Conservation (phyloP, 1,140 invertebrate genomes). For the Danaus plexippus region DNA sequence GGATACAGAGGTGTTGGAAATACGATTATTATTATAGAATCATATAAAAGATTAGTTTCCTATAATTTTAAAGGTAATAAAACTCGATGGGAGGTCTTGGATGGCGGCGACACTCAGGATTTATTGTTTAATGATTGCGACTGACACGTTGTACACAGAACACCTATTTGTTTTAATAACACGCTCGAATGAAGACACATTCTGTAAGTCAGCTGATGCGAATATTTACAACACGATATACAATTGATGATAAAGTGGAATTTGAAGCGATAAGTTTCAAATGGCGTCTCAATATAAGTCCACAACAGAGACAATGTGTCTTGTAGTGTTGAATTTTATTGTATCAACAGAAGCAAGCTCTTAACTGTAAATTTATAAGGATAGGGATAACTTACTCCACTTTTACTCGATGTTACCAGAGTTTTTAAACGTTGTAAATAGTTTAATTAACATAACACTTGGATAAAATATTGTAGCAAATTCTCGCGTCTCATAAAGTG, state of each 20-base stretch:
- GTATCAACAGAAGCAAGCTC: too few species aligned
- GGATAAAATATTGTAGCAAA: too few species aligned
- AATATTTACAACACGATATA: background rate
- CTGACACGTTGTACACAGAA: slow-evolving; percentile 25
- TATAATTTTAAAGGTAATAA: slow-evolving; percentile 19
- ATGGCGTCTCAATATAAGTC: too few species aligned
- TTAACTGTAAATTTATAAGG: too few species aligned
- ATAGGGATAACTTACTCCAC: too few species aligned
- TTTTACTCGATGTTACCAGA: too few species aligned
- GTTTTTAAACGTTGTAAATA: too few species aligned
- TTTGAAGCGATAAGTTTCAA: too few species aligned
- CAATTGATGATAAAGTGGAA: too few species aligned
- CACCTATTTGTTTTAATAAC: slow-evolving; percentile 58
- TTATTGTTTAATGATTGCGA: slow-evolving; percentile 40
- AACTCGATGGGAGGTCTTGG: slow-evolving; percentile 25
- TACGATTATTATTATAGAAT: slow-evolving; percentile 11
- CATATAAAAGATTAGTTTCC: slow-evolving; percentile 10
- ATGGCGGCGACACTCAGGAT: slow-evolving; percentile 38
- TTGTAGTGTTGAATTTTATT: too few species aligned
- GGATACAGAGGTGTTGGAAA: slow-evolving; percentile 20
- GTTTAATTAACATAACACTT: too few species aligned
- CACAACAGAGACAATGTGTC: too few species aligned
- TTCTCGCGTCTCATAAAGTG: slow-evolving; percentile 24
- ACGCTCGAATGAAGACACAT: slow-evolving; percentile 33
- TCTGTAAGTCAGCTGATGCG: slow-evolving; percentile 12